Evolutionary conservation across 2,888 invertebrate species (phyloP).

Genomic region (Melieria omissa): DNA sequence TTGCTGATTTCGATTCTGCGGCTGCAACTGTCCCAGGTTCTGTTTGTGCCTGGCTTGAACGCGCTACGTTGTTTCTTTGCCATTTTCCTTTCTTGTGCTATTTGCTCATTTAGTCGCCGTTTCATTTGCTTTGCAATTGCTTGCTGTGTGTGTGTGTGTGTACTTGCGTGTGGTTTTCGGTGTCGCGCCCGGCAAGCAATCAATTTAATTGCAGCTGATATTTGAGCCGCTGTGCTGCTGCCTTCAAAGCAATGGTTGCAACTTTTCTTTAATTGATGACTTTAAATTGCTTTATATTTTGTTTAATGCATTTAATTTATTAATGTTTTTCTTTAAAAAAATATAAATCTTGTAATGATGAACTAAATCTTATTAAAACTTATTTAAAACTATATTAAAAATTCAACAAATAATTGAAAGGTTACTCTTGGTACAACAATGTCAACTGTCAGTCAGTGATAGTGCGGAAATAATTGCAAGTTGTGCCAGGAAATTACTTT

Average conservation of each 20-base stretch:
- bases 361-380: no score
- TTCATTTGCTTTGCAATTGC: constrained; percentile 4
- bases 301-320: background rate
- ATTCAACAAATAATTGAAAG: no score
- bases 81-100: background rate
- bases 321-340: background rate
- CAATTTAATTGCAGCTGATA: constrained; percentile 44
- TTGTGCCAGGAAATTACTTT: background rate
- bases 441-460: no score
- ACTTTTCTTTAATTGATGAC: background rate
- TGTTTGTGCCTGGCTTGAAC: no score
- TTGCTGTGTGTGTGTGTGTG: background rate
- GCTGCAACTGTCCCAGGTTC: no score
- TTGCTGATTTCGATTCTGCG: no score
- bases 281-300: no score
- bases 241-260: background rate
- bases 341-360: no score
- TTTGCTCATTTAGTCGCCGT: background rate
- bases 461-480: no score
- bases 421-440: no score
- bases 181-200: constrained; percentile 36
- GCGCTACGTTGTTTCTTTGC: constrained; percentile 2
- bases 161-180: background rate
- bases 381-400: no score
- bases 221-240: constrained; percentile 26